These are phyloP conservation scores for Portevinia maculata DNA, from an alignment of 2,888 invertebrate genomes.

Conservation along the genomic window DNA sequence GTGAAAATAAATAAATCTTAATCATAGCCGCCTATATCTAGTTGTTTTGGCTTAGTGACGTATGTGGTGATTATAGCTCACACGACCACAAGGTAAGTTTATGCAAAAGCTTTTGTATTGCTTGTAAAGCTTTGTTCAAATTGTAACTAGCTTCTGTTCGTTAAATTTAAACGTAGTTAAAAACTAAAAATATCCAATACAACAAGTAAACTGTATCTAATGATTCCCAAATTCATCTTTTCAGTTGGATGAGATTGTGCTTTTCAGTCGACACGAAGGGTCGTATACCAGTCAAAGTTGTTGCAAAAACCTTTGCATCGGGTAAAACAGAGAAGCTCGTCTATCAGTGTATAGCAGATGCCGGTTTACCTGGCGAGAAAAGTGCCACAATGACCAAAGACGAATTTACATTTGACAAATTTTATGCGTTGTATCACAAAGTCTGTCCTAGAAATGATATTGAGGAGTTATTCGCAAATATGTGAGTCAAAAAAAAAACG, in stretches of 20 bases:
- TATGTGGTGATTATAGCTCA: no score
- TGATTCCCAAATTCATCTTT: slow-evolving; percentile 3
- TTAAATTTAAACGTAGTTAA: background rate
- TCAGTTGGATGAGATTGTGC: slow-evolving; percentile 98
- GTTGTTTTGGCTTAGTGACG: no score
- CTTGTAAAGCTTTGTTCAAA: no score
- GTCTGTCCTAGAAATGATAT: slow-evolving; percentile 99
- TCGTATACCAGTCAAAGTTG: slow-evolving; percentile 97
- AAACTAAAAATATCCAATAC: background rate
- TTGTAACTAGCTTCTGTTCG: slow-evolving; percentile 3
- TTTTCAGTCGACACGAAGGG: slow-evolving; percentile 96
- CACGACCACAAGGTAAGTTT: no score
- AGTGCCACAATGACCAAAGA: slow-evolving; percentile 97
- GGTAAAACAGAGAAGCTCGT: slow-evolving; percentile 99
- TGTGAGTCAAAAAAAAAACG: slow-evolving; percentile 86
- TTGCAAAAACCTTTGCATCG: slow-evolving; percentile 99
- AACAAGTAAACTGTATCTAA: background rate
- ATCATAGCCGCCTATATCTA: no score
- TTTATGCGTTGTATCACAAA: slow-evolving; percentile 98
- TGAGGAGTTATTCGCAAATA: slow-evolving; percentile 96
- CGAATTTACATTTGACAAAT: slow-evolving; percentile 99
- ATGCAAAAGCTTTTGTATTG: no score
- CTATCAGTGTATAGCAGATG: slow-evolving; percentile 96
- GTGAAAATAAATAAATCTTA: no score
- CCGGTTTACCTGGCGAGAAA: slow-evolving; percentile 97